These are phyloP conservation scores for Hyalella azteca DNA, from an alignment of 2,888 invertebrate species.

Conservation along the genomic window DNA sequence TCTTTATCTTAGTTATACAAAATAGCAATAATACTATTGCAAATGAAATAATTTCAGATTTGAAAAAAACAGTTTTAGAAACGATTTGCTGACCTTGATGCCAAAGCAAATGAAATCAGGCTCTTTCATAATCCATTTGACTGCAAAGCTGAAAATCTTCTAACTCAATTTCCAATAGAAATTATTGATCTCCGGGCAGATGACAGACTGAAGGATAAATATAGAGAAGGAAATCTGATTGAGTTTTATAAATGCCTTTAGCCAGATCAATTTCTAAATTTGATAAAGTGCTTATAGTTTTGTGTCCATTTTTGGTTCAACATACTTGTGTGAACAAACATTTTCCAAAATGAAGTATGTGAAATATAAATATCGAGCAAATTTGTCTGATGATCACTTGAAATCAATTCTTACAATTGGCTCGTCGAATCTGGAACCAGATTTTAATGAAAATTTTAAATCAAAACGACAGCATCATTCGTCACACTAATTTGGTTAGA, in stretches of 20 bases:
- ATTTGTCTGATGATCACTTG: neutral
- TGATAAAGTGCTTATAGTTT: neutral
- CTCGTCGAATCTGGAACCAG: neutral
- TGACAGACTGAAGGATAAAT: slow-evolving; percentile 29
- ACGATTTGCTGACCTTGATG: slow-evolving; percentile 9
- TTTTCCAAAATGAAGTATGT: too few relatives aligned
- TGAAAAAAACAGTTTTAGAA: neutral
- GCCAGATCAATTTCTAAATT: slow-evolving; percentile 34
- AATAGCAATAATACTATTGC: too few relatives aligned
- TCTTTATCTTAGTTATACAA: too few relatives aligned
- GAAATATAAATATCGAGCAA: neutral
- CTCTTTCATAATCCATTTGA: slow-evolving; percentile 40
- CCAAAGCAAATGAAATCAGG: slow-evolving; percentile 3
- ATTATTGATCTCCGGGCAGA: slow-evolving; percentile 29
- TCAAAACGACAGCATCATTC: too few relatives aligned
- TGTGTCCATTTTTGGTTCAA: neutral
- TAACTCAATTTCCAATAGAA: too few relatives aligned
- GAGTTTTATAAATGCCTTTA: slow-evolving; percentile 29
- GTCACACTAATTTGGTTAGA: too few relatives aligned
- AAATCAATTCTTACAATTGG: slow-evolving; percentile 1
- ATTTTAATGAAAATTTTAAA: neutral
- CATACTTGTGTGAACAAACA: neutral
- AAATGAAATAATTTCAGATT: slow-evolving; percentile 22
- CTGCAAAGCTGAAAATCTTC: slow-evolving; percentile 40
- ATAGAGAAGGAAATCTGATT: slow-evolving; percentile 34